Conservation (phyloP, 35 echinoderm and acorn worm species). For the Ophioderma brevispina region DNA sequence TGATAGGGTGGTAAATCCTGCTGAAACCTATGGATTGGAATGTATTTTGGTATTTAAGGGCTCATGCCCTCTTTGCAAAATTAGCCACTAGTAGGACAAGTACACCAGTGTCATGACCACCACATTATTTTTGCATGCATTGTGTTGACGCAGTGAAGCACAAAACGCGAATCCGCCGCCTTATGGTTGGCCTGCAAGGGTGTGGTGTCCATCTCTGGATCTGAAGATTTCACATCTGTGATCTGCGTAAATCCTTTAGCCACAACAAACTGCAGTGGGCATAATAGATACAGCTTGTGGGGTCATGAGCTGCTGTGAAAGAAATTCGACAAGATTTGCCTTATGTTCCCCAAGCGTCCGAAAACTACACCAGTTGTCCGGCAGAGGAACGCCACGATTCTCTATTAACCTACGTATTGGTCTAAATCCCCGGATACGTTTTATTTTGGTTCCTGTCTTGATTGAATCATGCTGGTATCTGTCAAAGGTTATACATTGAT, state of each 20-base stretch:
- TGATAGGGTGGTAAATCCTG: no score
- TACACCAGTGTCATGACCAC: no score
- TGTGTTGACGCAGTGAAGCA: no score
- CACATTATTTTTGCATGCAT: no score
- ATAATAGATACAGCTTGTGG: neutral
- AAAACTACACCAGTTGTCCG: neutral
- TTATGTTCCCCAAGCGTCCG: constrained; percentile 5
- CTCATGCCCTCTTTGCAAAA: no score
- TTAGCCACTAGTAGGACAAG: no score
- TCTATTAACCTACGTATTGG: constrained; percentile 7
- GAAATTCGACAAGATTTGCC: constrained; percentile 19
- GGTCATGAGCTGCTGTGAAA: neutral
- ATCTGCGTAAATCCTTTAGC: neutral
- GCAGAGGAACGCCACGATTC: neutral
- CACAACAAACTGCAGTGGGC: neutral
- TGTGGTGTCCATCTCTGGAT: neutral
- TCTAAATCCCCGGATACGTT: neutral
- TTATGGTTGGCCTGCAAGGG: no score
- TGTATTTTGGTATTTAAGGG: no score
- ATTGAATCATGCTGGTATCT: constrained; percentile 1
- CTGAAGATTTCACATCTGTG: neutral
- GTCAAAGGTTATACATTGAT: no score
- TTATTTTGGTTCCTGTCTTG: neutral
- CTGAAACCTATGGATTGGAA: no score
- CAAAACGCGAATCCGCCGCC: no score